phyloP scores from a whole-genome alignment of 2,888 invertebrate species.

The Trissoscelio sp. region DNA sequence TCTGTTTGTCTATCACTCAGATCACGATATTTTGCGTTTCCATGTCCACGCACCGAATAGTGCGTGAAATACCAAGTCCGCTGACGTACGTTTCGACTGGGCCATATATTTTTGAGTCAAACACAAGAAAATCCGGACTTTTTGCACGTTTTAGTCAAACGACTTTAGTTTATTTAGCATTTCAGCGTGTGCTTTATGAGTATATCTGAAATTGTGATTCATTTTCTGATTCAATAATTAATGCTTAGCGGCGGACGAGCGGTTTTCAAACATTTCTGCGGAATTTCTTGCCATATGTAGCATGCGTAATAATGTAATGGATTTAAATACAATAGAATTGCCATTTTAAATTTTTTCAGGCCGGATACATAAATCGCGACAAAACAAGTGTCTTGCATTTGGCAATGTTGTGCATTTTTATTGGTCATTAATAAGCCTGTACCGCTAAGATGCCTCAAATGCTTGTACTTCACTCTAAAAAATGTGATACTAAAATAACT shows the following conservation, averaged over 20 bases:
- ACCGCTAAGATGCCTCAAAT: constrained; percentile 44
- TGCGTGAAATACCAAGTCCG: constrained; percentile 45
- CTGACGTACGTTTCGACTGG: constrained; percentile 53
- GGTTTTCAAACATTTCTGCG: background rate
- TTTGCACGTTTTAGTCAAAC: constrained; percentile 45
- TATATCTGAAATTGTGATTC: background rate
- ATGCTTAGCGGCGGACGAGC: background rate
- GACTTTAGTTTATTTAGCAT: too few species aligned
- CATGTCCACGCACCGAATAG: constrained; percentile 54
- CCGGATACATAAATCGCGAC: constrained; percentile 61
- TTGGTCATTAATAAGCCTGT: constrained; percentile 54
- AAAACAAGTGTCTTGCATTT: constrained; percentile 52
- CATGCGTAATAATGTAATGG: constrained; percentile 24
- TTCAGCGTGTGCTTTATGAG: constrained; percentile 5
- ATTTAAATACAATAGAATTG: constrained; percentile 61
- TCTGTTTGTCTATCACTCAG: constrained; percentile 28
- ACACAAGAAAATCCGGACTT: constrained; percentile 29
- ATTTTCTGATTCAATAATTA: constrained; percentile 21
- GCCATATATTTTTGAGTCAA: constrained; percentile 30
- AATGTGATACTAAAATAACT: constrained; percentile 52
- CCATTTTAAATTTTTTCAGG: constrained; percentile 45
- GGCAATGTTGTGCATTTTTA: constrained; percentile 56
- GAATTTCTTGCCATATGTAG: constrained; percentile 8
- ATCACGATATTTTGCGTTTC: constrained; percentile 48
- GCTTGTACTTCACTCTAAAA: constrained; percentile 37